Percentiles rank a stretch among this genome's conserved stretches.
phyloP scores from a whole-genome alignment of 2,888 invertebrate genomes.

The Drosophila heteroneura region DNA sequence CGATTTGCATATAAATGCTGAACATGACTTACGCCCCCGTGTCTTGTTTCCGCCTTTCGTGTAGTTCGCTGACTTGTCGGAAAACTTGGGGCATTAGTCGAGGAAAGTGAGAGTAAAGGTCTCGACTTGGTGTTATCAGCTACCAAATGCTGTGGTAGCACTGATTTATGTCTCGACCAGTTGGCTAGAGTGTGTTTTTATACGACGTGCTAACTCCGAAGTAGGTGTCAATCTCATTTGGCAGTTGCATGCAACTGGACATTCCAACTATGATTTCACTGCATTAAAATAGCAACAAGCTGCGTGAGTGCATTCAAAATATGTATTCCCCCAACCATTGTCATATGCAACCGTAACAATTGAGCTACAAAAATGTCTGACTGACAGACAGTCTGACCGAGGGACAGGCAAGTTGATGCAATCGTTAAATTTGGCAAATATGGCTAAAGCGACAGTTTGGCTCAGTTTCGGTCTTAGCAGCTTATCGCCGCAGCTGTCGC shows the following conservation, averaged over 20 bases:
- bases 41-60: conserved; percentile 63
- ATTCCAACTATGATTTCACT: conserved; percentile 73
- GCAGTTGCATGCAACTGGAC: conserved; percentile 51
- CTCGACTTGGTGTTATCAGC: conserved; percentile 45
- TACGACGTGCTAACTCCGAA: conserved; percentile 64
- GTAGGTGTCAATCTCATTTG: conserved; percentile 62
- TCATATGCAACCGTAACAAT: conserved; percentile 60
- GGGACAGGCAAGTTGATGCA: conserved; percentile 53
- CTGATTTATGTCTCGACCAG: conserved; percentile 67
- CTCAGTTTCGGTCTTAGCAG: conserved; percentile 24
- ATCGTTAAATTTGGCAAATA: conserved; percentile 81
- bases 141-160: conserved; percentile 22
- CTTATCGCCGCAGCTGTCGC: conserved; percentile 25
- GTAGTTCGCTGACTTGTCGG: not conserved
- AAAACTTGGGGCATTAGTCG: conserved; percentile 9
- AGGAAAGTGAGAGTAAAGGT: conserved; percentile 72
- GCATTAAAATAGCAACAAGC: conserved; percentile 67
- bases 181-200: conserved; percentile 44
- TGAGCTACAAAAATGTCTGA: conserved; percentile 40
- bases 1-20: conserved; percentile 76
- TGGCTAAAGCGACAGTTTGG: conserved; percentile 61
- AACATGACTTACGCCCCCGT: conserved; percentile 68
- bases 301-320: conserved; percentile 71
- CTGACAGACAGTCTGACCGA: not conserved
- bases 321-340: conserved; percentile 56